Percentiles rank a stretch among this genome's conserved stretches.
Conservation (phyloP, 1,140 invertebrate species). For the Latrodectus geometricus region DNA sequence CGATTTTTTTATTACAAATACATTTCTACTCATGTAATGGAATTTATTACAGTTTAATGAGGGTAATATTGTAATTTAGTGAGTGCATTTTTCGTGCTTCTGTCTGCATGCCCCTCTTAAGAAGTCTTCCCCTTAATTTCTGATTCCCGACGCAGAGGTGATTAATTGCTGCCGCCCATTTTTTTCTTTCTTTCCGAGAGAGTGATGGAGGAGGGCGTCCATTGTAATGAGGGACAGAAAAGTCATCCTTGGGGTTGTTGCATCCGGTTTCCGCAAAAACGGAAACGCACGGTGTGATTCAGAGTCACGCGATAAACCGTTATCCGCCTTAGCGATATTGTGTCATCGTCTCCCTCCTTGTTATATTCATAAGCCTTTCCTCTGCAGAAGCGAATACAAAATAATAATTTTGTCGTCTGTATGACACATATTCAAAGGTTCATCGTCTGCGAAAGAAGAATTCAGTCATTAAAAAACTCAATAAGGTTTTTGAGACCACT, state of each 20-base stretch:
- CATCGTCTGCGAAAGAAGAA: too few relatives aligned
- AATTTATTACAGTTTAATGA: too few relatives aligned
- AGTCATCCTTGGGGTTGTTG: constrained; percentile 1
- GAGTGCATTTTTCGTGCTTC: too few relatives aligned
- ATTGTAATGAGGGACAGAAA: not conserved
- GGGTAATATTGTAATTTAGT: too few relatives aligned
- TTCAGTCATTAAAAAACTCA: too few relatives aligned
- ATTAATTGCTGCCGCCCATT: not conserved
- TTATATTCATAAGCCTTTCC: not conserved
- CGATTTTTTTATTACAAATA: too few relatives aligned
- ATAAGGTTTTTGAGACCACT: too few relatives aligned
- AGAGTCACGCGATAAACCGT: constrained; percentile 41
- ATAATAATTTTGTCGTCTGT: too few relatives aligned
- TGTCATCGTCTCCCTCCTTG: not conserved
- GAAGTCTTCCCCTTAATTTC: not conserved
- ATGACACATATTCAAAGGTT: too few relatives aligned
- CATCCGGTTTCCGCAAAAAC: constrained; percentile 38
- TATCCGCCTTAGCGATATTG: constrained; percentile 3
- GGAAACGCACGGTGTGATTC: constrained; percentile 32
- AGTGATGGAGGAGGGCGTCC: not conserved
- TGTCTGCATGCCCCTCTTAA: too few relatives aligned
- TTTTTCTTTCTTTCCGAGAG: not conserved
- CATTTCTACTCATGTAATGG: too few relatives aligned
- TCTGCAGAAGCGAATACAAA: too few relatives aligned
- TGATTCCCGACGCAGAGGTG: not conserved